phyloP scores from a whole-genome alignment of 2,113 vertebrate genomes.

The Perccottus glenii region DNA sequence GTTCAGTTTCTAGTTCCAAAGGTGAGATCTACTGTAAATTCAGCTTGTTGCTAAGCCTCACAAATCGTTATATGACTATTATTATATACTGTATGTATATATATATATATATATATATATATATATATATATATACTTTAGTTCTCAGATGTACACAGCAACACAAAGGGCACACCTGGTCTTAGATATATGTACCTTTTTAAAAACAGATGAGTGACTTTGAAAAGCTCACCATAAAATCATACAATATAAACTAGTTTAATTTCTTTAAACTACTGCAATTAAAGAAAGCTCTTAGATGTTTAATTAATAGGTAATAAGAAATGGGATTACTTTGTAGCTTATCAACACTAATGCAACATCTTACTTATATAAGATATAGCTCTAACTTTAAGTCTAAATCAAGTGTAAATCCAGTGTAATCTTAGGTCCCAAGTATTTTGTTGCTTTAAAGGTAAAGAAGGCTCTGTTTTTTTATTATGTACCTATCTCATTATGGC shows the following conservation, averaged over 20 bases:
- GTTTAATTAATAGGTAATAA: constrained; percentile 14
- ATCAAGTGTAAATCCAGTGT: background rate
- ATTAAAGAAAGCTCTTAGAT: constrained; percentile 34
- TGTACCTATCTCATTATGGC: background rate
- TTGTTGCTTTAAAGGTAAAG: background rate
- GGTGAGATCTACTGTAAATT: constrained; percentile 70
- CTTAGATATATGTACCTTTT: constrained; percentile 21
- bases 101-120: too few species aligned
- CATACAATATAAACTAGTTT: constrained; percentile 12
- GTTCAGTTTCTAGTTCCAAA: constrained; percentile 97
- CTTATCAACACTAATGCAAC: background rate
- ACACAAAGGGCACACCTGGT: constrained; percentile 54
- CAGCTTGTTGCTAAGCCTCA: background rate
- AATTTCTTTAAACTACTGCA: constrained; percentile 27
- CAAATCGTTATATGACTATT: constrained; percentile 4
- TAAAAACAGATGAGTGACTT: background rate
- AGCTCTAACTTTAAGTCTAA: background rate
- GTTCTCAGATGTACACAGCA: background rate
- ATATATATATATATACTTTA: too few species aligned
- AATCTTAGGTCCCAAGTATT: background rate
- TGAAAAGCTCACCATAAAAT: constrained; percentile 36
- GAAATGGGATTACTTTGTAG: constrained; percentile 11
- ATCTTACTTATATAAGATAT: constrained; percentile 15
- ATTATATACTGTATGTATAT: background rate
- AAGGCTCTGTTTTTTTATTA: background rate